Conservation (phyloP, 2,888 invertebrate genomes). For the Dryocosmus kuriphilus region DNA sequence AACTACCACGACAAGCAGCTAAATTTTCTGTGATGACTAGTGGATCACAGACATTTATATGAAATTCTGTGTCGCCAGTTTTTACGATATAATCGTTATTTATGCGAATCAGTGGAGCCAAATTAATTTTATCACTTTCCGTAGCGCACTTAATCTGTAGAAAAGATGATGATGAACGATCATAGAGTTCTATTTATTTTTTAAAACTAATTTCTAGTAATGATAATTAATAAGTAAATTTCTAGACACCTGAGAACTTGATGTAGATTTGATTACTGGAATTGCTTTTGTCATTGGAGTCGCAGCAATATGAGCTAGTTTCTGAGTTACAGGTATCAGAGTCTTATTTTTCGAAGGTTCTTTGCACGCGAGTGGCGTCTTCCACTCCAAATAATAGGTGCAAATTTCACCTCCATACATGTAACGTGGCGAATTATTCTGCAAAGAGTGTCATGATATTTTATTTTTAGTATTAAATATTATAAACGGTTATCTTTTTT, state of each 20-base stretch:
- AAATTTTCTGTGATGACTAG: slow-evolving; percentile 62
- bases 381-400: slow-evolving; percentile 64
- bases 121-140: slow-evolving; percentile 59
- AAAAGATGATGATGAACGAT: not conserved
- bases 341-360: slow-evolving; percentile 66
- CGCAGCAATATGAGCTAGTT: slow-evolving; percentile 57
- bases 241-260: slow-evolving; percentile 65
- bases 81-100: slow-evolving; percentile 65
- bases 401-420: slow-evolving; percentile 62
- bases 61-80: slow-evolving; percentile 62
- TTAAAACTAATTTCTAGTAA: slow-evolving; percentile 37
- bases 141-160: slow-evolving; percentile 51
- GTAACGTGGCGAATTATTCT: slow-evolving; percentile 68
- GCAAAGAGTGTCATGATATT: slow-evolving; percentile 33
- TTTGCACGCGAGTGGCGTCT: slow-evolving; percentile 69
- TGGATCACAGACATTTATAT: slow-evolving; percentile 72
- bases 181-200: slow-evolving; percentile 45
- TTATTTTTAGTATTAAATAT: no score
- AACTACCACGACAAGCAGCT: slow-evolving; percentile 66
- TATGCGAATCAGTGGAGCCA: slow-evolving; percentile 62
- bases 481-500: not conserved
- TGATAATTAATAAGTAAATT: slow-evolving; percentile 34
- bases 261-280: slow-evolving; percentile 67
- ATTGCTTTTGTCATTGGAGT: slow-evolving; percentile 59
- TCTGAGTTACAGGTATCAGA: slow-evolving; percentile 62